phyloP scores from a whole-genome alignment of 2,797 vertebrate genomes.

The Semotilus atromaculatus region DNA sequence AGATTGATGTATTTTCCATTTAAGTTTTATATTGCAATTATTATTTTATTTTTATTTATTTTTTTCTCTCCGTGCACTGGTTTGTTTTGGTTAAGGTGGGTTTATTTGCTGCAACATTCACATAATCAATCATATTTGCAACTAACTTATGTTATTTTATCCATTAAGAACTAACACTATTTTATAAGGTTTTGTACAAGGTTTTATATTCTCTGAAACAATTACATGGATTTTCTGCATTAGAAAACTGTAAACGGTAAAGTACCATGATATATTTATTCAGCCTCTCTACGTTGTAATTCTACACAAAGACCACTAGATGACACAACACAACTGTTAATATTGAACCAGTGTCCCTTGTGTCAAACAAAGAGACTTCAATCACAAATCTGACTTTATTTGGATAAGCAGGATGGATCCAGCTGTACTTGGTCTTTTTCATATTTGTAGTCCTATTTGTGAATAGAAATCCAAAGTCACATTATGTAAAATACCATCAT shows the following conservation, averaged over 20 bases:
- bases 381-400: background rate
- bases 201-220: background rate
- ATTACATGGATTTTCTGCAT: background rate
- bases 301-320: constrained; percentile 13
- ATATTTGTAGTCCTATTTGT: background rate
- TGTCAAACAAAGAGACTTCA: background rate
- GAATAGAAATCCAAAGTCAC: background rate
- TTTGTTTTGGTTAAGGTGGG: background rate
- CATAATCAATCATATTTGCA: background rate
- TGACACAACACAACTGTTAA: background rate
- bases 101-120: background rate
- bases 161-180: background rate
- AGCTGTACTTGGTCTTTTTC: background rate
- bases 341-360: background rate
- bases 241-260: background rate
- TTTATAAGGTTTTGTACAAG: background rate
- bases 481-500: background rate
- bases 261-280: background rate
- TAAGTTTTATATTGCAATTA: background rate
- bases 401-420: background rate
- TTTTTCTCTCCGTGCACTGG: background rate
- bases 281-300: background rate
- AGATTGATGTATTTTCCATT: too few species aligned
- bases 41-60: background rate
- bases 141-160: background rate